These are phyloP conservation scores for Eupelmus urozonus DNA, from an alignment of 2,888 invertebrate species.

Conservation along the genomic window DNA sequence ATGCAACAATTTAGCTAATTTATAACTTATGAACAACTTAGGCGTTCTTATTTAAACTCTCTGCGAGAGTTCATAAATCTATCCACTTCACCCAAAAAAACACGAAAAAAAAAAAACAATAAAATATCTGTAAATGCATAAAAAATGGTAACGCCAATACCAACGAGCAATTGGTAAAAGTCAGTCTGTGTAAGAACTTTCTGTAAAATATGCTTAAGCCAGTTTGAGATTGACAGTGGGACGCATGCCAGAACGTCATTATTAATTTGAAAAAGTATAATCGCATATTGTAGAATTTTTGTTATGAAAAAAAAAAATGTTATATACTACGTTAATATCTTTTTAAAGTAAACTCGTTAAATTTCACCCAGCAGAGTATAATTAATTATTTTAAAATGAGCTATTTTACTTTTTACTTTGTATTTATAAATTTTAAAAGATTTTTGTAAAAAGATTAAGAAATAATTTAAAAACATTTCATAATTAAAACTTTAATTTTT, in stretches of 20 bases:
- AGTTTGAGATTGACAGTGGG: slow-evolving; percentile 42
- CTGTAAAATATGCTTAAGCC: slow-evolving; percentile 35
- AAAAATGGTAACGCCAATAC: slow-evolving; percentile 16
- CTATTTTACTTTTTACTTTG: background rate
- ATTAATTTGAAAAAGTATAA: slow-evolving; percentile 46
- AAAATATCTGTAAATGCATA: background rate
- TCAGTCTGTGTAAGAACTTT: slow-evolving; percentile 27
- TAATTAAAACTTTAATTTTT: no score
- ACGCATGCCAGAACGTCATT: slow-evolving; percentile 47
- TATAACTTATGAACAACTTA: slow-evolving; percentile 7
- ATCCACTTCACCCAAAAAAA: slow-evolving; percentile 1
- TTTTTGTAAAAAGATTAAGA: background rate
- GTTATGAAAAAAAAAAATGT: slow-evolving; percentile 45
- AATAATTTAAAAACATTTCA: background rate
- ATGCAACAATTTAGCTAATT: slow-evolving; percentile 11
- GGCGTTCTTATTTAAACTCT: no score
- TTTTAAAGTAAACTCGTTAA: slow-evolving; percentile 45
- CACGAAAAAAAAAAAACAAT: background rate
- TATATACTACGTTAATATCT: slow-evolving; percentile 36
- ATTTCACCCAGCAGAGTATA: slow-evolving; percentile 25
- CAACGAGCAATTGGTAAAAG: slow-evolving; percentile 5
- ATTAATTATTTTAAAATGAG: slow-evolving; percentile 37
- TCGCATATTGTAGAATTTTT: slow-evolving; percentile 42
- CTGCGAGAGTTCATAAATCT: no score
- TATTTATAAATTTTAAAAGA: slow-evolving; percentile 8